phyloP scores from a whole-genome alignment of 2,113 vertebrate genomes.

The Sula dactylatra region DNA sequence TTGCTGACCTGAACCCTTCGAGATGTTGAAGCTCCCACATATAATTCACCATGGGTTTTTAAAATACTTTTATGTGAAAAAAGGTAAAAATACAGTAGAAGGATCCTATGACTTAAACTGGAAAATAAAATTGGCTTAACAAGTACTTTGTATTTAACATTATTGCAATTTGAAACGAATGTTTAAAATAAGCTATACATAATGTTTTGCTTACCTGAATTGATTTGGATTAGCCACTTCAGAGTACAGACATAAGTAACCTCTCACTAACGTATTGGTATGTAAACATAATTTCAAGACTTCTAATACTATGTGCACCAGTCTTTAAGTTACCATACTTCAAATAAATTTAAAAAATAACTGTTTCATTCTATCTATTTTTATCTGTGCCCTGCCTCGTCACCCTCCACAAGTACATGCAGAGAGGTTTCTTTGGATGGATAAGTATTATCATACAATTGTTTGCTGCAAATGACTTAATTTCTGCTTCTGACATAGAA shows the following conservation, averaged over 20 bases:
- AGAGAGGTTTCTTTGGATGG: neutral
- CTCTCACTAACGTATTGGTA: neutral
- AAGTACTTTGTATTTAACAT: neutral
- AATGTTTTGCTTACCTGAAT: neutral
- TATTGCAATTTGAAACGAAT: neutral
- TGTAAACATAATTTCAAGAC: neutral
- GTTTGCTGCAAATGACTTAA: neutral
- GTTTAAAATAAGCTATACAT: neutral
- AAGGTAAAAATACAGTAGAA: neutral
- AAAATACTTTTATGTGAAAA: neutral
- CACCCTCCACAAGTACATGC: neutral
- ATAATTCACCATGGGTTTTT: neutral
- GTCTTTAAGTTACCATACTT: neutral
- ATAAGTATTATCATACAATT: neutral
- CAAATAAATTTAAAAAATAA: slow-evolving; percentile 13
- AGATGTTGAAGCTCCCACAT: neutral
- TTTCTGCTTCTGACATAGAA: neutral
- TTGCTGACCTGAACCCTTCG: neutral
- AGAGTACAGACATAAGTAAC: neutral
- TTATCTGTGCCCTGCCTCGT: neutral
- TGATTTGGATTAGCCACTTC: neutral
- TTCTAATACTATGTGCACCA: neutral
- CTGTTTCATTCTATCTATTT: neutral
- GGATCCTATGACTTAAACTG: neutral
- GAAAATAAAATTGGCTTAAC: slow-evolving; percentile 2